A percentile compares a stretch with the other conserved stretches of the same genome.
Evolutionary conservation across 2,888 invertebrate species (phyloP).

Genomic region (Eupithecia pulchellata): DNA sequence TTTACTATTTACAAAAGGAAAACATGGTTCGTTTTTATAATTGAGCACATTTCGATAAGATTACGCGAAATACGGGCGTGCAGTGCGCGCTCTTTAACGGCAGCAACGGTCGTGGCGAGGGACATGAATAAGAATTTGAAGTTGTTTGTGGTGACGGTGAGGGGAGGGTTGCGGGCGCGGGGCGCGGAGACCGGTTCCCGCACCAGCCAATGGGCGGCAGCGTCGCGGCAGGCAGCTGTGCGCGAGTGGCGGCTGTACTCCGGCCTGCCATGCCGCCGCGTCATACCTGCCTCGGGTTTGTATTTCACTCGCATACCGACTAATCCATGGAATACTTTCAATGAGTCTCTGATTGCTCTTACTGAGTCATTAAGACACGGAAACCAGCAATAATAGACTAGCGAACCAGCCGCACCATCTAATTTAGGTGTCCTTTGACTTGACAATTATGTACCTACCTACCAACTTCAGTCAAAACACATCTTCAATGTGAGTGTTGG

Average conservation of each 20-base stretch:
- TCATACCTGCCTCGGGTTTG: constrained; percentile 69
- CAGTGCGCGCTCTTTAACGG: constrained; percentile 70
- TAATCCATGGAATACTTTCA: constrained; percentile 70
- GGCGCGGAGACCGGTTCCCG: constrained; percentile 72
- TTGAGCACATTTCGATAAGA: constrained; percentile 81
- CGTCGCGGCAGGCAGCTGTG: constrained; percentile 78
- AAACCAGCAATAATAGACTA: constrained; percentile 50
- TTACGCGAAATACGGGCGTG: constrained; percentile 79
- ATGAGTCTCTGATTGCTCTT: constrained; percentile 68
- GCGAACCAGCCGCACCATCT: constrained; percentile 30
- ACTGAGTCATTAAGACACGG: constrained; percentile 64
- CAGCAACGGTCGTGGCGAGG: constrained; percentile 80
- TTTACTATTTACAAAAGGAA: constrained; percentile 58
- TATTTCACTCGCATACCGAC: constrained; percentile 69
- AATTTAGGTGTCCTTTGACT: not conserved
- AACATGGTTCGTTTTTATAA: constrained; percentile 64
- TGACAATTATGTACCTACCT: no score
- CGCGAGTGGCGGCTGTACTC: constrained; percentile 53
- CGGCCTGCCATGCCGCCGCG: constrained; percentile 55
- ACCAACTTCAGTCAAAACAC: constrained; percentile 31
- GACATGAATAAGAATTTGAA: constrained; percentile 84
- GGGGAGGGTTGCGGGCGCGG: constrained; percentile 57
- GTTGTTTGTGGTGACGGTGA: constrained; percentile 69
- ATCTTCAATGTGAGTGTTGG: constrained; percentile 50
- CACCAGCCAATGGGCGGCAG: constrained; percentile 72